These are phyloP conservation scores for Pinna nobilis DNA, from an alignment of 1,140 invertebrate species.

Conservation along the genomic window DNA sequence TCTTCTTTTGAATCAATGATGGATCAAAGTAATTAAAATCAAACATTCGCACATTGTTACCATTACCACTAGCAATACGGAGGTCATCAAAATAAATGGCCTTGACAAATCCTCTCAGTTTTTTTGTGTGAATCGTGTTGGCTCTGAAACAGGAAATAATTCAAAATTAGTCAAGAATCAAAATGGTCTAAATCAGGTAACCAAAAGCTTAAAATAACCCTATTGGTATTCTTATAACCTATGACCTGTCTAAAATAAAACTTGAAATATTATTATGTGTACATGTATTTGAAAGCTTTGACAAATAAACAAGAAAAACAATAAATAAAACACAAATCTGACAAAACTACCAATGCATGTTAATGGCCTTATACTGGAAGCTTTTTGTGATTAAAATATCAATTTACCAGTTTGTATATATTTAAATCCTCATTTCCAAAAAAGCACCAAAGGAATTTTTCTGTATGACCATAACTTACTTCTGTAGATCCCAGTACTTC, in stretches of 20 bases:
- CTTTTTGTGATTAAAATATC: too few species aligned
- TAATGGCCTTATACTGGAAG: too few species aligned
- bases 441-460: background rate
- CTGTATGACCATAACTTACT: conserved; percentile 42
- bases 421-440: too few species aligned
- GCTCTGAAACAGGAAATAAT: conserved; percentile 40
- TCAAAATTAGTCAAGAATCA: background rate
- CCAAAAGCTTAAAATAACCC: background rate
- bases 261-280: too few species aligned
- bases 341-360: too few species aligned
- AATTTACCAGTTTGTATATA: too few species aligned
- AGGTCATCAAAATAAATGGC: conserved; percentile 64
- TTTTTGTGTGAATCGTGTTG: conserved; percentile 62
- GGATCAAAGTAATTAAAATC: conserved; percentile 54
- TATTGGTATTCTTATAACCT: background rate
- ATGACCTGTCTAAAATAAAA: background rate
- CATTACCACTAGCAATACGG: conserved; percentile 60
- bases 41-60: conserved; percentile 63
- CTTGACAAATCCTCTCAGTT: conserved; percentile 55
- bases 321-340: too few species aligned
- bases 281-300: too few species aligned
- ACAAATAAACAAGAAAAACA: too few species aligned
- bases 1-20: background rate
- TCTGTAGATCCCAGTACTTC: conserved; percentile 65
- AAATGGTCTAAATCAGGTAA: background rate